Conservation (phyloP, 1,140 invertebrate species). For the Anastatus disparis region DNA sequence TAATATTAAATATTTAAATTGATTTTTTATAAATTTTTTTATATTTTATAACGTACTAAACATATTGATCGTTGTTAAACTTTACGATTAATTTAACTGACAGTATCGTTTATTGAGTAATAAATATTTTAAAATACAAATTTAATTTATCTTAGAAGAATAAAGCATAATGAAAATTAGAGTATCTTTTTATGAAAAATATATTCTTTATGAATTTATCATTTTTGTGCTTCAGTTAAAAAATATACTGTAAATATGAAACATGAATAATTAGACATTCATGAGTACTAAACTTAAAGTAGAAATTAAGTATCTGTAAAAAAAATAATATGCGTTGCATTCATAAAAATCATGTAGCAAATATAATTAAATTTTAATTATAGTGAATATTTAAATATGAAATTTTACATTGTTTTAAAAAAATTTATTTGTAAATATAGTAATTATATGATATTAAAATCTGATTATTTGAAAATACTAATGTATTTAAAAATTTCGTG, state of each 20-base stretch:
- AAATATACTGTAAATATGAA: slow-evolving; percentile 30
- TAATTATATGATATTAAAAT: no score
- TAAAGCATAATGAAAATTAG: slow-evolving; percentile 6
- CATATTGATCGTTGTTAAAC: no score
- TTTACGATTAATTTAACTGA: background rate
- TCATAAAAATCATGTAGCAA: background rate
- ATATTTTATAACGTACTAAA: no score
- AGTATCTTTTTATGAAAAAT: slow-evolving; percentile 11
- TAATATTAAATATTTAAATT: no score
- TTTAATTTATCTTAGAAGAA: slow-evolving; percentile 10
- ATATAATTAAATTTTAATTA: slow-evolving; percentile 8
- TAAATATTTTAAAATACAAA: background rate
- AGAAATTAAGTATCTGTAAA: slow-evolving; percentile 22
- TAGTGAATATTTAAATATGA: background rate
- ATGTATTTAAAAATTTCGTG: slow-evolving; percentile 6
- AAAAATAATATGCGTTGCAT: slow-evolving; percentile 12
- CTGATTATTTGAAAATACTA: no score
- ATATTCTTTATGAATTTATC: slow-evolving; percentile 3
- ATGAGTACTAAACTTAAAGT: slow-evolving; percentile 29
- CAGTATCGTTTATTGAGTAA: background rate
- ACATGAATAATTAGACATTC: background rate
- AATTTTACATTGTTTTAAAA: background rate
- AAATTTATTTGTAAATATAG: slow-evolving; percentile 18
- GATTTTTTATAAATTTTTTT: no score
- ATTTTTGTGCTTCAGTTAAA: slow-evolving; percentile 7